Evolutionary conservation across 2,888 invertebrate species (phyloP), one percentile per base, ranked within the genome.

Genomic region (Aspidapion aeneum): DNA sequence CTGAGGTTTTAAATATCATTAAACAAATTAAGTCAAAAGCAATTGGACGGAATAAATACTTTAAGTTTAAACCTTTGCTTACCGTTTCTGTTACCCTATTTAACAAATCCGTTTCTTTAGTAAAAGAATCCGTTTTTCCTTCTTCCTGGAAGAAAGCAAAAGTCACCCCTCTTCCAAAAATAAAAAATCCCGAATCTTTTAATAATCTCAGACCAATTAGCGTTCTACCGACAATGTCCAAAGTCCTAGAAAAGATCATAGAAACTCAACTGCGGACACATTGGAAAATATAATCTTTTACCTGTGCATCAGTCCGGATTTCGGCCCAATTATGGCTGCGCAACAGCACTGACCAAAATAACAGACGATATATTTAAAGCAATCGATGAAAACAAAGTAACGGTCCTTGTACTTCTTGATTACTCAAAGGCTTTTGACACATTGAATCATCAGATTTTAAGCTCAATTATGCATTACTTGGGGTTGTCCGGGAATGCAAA

Each of bases 61-160:
- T 58, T 55, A 21, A 58, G 49, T 48, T 49, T 35, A 55, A 54
- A 54, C 48, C 58, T 35, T 54, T 62, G 35, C 12, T 35, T 35
- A 35, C 35, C 35, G 12, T 35, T 35, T 35, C 12, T 35, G 12
- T 12, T 35, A 18, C 62, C 62, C 54, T 58, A 58, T 62, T 54
- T 58, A 52, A 62, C 58, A 1, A 57, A 57, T 54, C 35, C 12
- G 5, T 35, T 3, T 12, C 35, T 49, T 58, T 57, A 54, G 21
- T 57, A 58, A 55, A 35, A 51, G 51, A 63, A 20, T 63, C 63
- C 50, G 63, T 60, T 17, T 62, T 62, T 35, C 52, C 52, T 7
- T n/a, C 48, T 22, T 21, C 16, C 19, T 60, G 60, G 55, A 55
- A 54, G 18, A 22, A 22, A 22, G 22, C 56, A 55, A 20, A 20